Evolutionary conservation across 2,888 invertebrate species (phyloP), one percentile per base, ranked within the genome.

Genomic region (Drosophila pegasa): DNA sequence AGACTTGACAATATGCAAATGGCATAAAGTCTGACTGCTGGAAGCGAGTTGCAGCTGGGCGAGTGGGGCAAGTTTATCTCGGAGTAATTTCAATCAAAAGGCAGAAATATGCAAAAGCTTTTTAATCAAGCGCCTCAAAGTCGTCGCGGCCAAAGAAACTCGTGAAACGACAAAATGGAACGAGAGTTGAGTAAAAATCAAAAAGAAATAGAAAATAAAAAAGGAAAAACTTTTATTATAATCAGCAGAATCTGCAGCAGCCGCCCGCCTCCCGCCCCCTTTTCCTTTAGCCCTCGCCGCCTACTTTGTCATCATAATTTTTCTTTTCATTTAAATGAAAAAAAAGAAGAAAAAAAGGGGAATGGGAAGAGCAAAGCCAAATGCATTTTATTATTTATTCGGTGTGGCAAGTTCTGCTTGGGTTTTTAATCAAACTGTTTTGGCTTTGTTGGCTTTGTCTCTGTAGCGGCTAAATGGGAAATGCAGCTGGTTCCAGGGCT

Each of bases 301-400:
- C 87, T 88, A 88, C 88, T 83, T 88, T 83, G 84, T 83, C 78
- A 88, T 88, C 67, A 52, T 66, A 67, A 80, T 77, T 83, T 71
- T 84, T 72, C 78, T 78, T 87, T 84, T 88, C 65, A 73, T 69
- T 69, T 57, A 57, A 76, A 80, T 67, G 71, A 73, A 60, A 76
- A 56, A 70, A 68, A 52, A 45, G 41, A 20, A 40, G 54, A 61
- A 48, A 10, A 29, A 20, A n/a, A n/a, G n/a, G n/a, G 37, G 27
- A 52, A 38, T 10, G 31, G n/a, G 62, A 68, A 47, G 54, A 41
- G 50, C 41, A 35, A 71, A 71, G 65, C 62, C 72, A 83, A 88
- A 87, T 84, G 84, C 87, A 88, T 87, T 87, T 83, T 83, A 85
- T 79, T 82, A 86, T 85, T 81, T 87, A 80, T 85, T 81, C 66